phyloP scores from a whole-genome alignment of 2,888 invertebrate genomes.

The Oithona nana region DNA sequence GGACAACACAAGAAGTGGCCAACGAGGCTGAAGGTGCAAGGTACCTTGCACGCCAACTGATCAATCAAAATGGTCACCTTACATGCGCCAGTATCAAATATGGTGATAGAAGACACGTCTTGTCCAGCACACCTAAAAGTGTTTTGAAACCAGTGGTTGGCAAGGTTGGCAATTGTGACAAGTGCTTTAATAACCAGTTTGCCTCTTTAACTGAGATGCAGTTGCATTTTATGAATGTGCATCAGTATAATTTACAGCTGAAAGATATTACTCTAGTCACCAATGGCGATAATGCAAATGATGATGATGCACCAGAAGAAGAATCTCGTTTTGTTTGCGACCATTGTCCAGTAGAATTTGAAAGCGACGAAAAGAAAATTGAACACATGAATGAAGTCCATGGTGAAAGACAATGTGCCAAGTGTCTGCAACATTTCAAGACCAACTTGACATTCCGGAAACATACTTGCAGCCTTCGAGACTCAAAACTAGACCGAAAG shows the following conservation, averaged over 20 bases:
- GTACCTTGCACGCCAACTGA: not conserved
- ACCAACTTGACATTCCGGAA: not conserved
- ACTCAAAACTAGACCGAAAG: too few species aligned
- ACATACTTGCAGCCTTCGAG: not conserved
- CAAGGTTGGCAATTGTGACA: not conserved
- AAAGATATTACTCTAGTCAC: not conserved
- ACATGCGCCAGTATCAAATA: too few species aligned
- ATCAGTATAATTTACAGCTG: not conserved
- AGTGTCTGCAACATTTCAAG: constrained; percentile 8
- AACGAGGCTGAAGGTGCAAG: not conserved
- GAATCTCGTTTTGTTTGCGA: not conserved
- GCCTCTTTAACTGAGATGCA: not conserved
- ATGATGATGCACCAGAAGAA: not conserved
- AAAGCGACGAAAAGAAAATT: not conserved
- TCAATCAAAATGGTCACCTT: too few species aligned
- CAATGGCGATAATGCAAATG: not conserved
- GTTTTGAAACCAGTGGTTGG: too few species aligned
- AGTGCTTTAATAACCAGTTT: not conserved
- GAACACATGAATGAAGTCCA: not conserved
- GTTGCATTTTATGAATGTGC: not conserved
- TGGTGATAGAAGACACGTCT: too few species aligned
- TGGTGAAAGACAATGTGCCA: not conserved
- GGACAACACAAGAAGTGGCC: not conserved
- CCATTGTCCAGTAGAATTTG: not conserved
- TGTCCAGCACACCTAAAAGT: not conserved